These are phyloP conservation scores for Muscicapa adusta DNA, from an alignment of 2,113 vertebrate species.

Conservation along the genomic window DNA sequence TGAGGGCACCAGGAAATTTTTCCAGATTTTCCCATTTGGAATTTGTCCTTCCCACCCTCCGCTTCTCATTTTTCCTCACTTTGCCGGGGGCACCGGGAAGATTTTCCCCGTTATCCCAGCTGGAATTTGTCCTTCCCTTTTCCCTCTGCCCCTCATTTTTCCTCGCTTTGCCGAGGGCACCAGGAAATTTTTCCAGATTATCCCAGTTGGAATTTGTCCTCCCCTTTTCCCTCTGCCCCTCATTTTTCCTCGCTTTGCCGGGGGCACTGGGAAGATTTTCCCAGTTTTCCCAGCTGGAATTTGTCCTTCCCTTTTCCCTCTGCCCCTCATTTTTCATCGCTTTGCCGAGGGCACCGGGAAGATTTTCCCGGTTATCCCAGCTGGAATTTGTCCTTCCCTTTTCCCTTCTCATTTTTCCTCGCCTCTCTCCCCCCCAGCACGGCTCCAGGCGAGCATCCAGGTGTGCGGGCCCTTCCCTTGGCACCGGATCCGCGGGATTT, in stretches of 20 bases:
- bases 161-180: not conserved
- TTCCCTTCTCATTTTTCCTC: not conserved
- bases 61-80: not conserved
- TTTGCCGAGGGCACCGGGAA: too few relatives aligned
- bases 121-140: not conserved
- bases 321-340: not conserved
- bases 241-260: too few relatives aligned
- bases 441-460: not conserved
- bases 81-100: too few relatives aligned
- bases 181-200: too few relatives aligned
- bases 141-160: not conserved
- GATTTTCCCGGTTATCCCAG: not conserved
- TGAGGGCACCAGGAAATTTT: not conserved
- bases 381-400: not conserved
- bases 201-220: too few relatives aligned
- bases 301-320: too few relatives aligned
- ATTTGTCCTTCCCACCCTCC: too few relatives aligned
- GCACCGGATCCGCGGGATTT: not conserved
- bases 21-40: rapidly evolving
- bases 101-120: not conserved
- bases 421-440: not conserved
- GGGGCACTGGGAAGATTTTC: not conserved
- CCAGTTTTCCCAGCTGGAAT: rapidly evolving
- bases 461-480: not conserved
- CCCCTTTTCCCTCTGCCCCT: too few relatives aligned